Conservation (phyloP, 2,113 vertebrate genomes). For the Lamprotornis superbus region DNA sequence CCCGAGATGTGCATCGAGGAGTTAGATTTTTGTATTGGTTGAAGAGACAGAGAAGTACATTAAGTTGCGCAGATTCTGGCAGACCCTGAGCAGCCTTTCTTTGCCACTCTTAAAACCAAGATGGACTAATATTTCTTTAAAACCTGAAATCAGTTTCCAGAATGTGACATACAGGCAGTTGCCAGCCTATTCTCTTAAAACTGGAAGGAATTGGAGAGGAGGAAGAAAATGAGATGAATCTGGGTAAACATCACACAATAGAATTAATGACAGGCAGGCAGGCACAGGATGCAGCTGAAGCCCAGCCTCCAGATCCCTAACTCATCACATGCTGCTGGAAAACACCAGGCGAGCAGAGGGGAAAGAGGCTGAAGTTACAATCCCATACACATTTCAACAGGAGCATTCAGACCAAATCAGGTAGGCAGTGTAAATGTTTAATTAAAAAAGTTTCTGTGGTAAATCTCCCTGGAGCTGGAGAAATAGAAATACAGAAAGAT, state of each 20-base stretch:
- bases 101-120: not conserved
- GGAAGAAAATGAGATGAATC: not conserved
- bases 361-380: constrained; percentile 28
- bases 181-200: not conserved
- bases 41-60: constrained; percentile 30
- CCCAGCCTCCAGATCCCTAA: not conserved
- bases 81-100: constrained; percentile 18
- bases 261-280: constrained; percentile 35
- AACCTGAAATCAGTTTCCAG: not conserved
- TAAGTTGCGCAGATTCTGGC: constrained; percentile 35
- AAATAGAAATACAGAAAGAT: not conserved
- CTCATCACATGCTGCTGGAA: constrained; percentile 77
- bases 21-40: not conserved
- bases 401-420: constrained; percentile 25
- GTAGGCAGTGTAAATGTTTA: constrained; percentile 47
- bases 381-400: not conserved
- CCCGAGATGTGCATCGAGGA: constrained; percentile 20
- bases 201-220: not conserved
- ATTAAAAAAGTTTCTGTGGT: not conserved
- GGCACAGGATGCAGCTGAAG: constrained; percentile 60
- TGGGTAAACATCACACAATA: constrained; percentile 2
- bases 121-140: constrained; percentile 23
- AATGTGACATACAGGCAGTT: not conserved
- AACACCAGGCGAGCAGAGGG: constrained; percentile 29
- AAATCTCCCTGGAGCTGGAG: not conserved